These are phyloP conservation scores for Onthophagus sagittarius DNA, from an alignment of 2,888 invertebrate species.

Conservation along the genomic window DNA sequence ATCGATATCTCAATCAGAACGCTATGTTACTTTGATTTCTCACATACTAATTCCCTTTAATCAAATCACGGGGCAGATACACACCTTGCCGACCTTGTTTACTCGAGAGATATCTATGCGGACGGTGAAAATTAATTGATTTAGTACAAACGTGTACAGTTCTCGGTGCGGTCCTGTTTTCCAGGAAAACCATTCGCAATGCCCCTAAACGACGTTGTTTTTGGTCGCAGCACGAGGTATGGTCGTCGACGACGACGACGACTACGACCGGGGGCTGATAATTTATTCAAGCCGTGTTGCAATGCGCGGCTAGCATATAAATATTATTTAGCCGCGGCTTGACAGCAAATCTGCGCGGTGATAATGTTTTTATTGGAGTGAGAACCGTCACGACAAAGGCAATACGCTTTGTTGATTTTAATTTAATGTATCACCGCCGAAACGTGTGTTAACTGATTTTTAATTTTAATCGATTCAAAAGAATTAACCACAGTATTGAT, in stretches of 20 bases:
- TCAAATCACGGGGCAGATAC: background rate
- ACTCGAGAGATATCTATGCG: background rate
- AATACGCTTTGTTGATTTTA: constrained; percentile 33
- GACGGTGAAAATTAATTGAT: background rate
- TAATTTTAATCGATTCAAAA: background rate
- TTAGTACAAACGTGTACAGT: background rate
- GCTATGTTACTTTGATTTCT: background rate
- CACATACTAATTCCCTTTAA: background rate
- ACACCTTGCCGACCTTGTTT: background rate
- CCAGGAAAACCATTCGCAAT: background rate
- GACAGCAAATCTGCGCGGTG: constrained; percentile 30
- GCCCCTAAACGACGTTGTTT: background rate
- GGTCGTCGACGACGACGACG: constrained; percentile 23
- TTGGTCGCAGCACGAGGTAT: constrained; percentile 7
- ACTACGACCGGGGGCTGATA: constrained; percentile 23
- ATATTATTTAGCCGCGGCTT: constrained; percentile 30
- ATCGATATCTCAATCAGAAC: background rate
- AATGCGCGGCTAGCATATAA: constrained; percentile 30
- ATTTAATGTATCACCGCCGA: constrained; percentile 37
- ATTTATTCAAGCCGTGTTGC: constrained; percentile 32
- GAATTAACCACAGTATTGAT: too few relatives aligned
- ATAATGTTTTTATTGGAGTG: constrained; percentile 31
- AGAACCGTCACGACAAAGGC: constrained; percentile 22
- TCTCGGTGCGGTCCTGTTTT: background rate
- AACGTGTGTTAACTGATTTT: background rate